Percentiles rank a stretch among this genome's conserved stretches.
phyloP scores from a whole-genome alignment of 2,797 vertebrate genomes.

The Hyperoplus immaculatus region DNA sequence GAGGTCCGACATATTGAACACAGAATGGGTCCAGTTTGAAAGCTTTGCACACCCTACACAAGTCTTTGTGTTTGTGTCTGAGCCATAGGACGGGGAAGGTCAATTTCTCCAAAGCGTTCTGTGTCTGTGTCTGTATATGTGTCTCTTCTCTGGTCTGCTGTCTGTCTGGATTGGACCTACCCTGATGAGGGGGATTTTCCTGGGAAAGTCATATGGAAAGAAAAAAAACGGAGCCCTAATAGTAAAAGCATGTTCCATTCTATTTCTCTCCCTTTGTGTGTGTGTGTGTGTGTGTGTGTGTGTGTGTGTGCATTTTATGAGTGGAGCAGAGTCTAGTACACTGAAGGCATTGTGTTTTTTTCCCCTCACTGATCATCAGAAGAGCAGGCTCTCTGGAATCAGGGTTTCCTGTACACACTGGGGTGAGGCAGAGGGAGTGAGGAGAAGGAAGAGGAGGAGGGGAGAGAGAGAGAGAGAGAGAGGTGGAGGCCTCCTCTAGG shows the following conservation, averaged over 20 bases:
- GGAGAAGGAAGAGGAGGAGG: slow-evolving; percentile 30
- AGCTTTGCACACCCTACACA: slow-evolving; percentile 48
- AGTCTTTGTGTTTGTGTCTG: slow-evolving; percentile 45
- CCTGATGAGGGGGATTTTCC: slow-evolving; percentile 84
- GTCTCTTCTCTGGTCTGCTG: slow-evolving; percentile 72
- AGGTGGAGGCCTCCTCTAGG: slow-evolving; percentile 54
- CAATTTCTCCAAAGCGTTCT: slow-evolving; percentile 44
- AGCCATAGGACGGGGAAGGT: slow-evolving; percentile 32
- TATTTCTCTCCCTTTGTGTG: slow-evolving; percentile 61
- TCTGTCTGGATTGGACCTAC: slow-evolving; percentile 77
- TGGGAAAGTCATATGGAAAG: slow-evolving; percentile 85
- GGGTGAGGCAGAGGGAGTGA: slow-evolving; percentile 67
- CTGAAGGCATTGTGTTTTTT: slow-evolving; percentile 82
- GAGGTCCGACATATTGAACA: slow-evolving; percentile 36
- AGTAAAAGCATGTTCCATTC: slow-evolving; percentile 85
- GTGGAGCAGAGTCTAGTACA: slow-evolving; percentile 76
- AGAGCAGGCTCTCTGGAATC: slow-evolving; percentile 70
- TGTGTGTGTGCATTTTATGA: slow-evolving; percentile 73
- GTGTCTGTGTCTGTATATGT: slow-evolving; percentile 58
- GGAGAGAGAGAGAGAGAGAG: neutral
- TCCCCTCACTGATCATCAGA: slow-evolving; percentile 76
- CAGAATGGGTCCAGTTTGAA: slow-evolving; percentile 22
- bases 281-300: slow-evolving; percentile 26
- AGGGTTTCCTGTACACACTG: slow-evolving; percentile 77
- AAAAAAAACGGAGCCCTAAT: slow-evolving; percentile 72